Percentiles rank a stretch among this genome's conserved stretches.
These are phyloP conservation scores for Gracilinanus agilis DNA, from an alignment of 2,113 vertebrate species.

Conservation along the genomic window DNA sequence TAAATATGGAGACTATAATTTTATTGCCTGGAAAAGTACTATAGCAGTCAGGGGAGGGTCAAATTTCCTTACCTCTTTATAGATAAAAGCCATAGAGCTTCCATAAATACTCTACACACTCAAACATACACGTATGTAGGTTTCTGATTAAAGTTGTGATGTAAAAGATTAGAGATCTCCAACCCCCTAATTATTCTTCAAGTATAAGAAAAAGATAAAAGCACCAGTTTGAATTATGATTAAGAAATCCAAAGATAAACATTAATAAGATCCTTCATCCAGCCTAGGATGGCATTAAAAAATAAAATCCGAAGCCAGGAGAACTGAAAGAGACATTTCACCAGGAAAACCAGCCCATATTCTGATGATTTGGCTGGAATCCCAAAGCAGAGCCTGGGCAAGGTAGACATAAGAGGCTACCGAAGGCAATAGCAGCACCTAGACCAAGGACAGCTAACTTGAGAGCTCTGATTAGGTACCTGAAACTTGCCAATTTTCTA, in stretches of 20 bases:
- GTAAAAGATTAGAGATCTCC: neutral
- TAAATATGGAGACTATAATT: neutral
- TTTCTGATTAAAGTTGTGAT: neutral
- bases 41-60: neutral
- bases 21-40: neutral
- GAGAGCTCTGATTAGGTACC: neutral
- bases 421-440: neutral
- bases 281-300: neutral
- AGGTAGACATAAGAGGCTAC: neutral
- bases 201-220: neutral
- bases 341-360: too few species aligned
- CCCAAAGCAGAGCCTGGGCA: neutral
- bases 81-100: neutral
- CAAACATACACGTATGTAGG: neutral
- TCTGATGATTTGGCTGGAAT: neutral
- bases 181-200: neutral
- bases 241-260: neutral
- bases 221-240: neutral
- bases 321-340: too few species aligned
- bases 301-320: neutral
- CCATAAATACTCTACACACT: neutral
- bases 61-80: neutral
- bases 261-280: neutral
- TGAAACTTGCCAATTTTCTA: neutral
- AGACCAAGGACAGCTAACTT: neutral